A percentile compares a stretch with the other conserved stretches of the same genome.
phyloP scores from a whole-genome alignment of 2,113 vertebrate genomes.

The Spermophilus dauricus region DNA sequence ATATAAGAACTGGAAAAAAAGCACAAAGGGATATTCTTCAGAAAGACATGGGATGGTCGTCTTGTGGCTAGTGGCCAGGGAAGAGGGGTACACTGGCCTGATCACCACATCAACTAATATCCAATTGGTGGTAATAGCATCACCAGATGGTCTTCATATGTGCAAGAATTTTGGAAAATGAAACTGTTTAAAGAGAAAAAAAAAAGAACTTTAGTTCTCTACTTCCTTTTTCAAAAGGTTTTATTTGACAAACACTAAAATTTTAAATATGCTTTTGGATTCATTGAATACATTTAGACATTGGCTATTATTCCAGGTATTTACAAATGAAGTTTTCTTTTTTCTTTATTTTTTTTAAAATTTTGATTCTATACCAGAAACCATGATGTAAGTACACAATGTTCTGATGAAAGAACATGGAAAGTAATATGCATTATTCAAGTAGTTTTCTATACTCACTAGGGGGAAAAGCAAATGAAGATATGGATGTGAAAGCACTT shows the following conservation, averaged over 20 bases:
- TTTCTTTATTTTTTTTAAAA: neutral
- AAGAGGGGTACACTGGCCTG: neutral
- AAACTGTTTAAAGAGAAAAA: neutral
- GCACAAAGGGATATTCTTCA: neutral
- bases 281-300: conserved; percentile 12
- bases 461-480: conserved; percentile 7
- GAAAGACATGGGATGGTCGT: neutral
- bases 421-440: conserved; percentile 73
- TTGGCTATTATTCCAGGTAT: neutral
- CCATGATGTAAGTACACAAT: conserved; percentile 51
- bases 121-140: neutral
- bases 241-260: neutral
- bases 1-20: neutral
- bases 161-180: neutral
- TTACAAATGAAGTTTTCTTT: neutral
- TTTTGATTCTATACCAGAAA: conserved; percentile 34
- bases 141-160: neutral
- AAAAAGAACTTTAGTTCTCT: neutral
- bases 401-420: conserved; percentile 27
- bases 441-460: conserved; percentile 44
- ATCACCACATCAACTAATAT: neutral
- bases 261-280: neutral
- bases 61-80: neutral
- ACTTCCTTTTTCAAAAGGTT: neutral
- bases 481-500: conserved; percentile 65